Percentiles rank a stretch among this genome's conserved stretches.
Evolutionary conservation across 2,888 invertebrate species (phyloP).

Genomic region (Lycia hirtaria): DNA sequence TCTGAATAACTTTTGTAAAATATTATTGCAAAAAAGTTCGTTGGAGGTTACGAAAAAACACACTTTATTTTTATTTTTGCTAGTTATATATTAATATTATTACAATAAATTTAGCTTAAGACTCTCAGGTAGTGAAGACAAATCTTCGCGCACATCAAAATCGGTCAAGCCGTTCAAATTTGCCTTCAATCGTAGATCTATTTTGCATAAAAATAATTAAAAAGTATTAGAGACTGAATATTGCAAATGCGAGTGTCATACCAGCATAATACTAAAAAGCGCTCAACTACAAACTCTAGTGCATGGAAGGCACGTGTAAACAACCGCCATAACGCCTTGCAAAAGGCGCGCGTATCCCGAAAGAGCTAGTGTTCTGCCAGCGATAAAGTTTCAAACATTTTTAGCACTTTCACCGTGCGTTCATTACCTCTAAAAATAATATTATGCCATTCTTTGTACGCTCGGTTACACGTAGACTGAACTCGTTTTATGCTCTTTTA

Average conservation of each 20-base stretch:
- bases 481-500: slow-evolving; percentile 15
- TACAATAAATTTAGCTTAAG: too few species aligned
- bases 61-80: too few species aligned
- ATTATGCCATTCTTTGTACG: slow-evolving; percentile 26
- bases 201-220: too few species aligned
- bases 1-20: too few species aligned
- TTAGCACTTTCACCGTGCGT: slow-evolving; percentile 22
- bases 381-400: slow-evolving; percentile 22
- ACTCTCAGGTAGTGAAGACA: too few species aligned
- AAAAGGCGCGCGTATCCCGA: slow-evolving; percentile 9
- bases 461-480: slow-evolving; percentile 20
- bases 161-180: too few species aligned
- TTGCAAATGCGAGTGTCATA: background rate
- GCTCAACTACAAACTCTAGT: background rate
- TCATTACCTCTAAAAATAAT: slow-evolving; percentile 33
- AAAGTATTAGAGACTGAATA: background rate
- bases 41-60: too few species aligned
- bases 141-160: too few species aligned
- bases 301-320: slow-evolving; percentile 17
- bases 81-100: too few species aligned
- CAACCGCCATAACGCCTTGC: slow-evolving; percentile 4
- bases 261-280: slow-evolving; percentile 4
- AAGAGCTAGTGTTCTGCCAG: slow-evolving; percentile 12
- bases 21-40: too few species aligned
- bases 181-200: too few species aligned